Evolutionary conservation across 1,140 invertebrate species (phyloP), one percentile per base, ranked within the genome.

Genomic region (Tetranychus cinnabarinus): DNA sequence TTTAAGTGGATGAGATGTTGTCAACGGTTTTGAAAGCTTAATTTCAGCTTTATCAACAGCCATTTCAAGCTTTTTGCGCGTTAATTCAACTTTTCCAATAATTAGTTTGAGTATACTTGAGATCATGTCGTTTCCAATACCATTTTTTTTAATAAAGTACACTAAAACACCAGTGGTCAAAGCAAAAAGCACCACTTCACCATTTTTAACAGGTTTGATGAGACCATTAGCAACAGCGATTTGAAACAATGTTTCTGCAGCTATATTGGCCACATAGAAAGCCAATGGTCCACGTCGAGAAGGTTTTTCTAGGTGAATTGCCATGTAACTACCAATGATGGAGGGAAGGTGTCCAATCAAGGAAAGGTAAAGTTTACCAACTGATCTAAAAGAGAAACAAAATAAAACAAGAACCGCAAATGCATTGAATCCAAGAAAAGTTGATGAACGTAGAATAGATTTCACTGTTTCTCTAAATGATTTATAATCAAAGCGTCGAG

Each of bases 251-350:
- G 34, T n/a, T 57, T 65, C 64, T 3, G 58, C 12, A 73, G 81
- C 80, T 68, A 86, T 78, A 74, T 87, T 87, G 55, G 82, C 80
- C 55, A 86, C 82, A 72, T 88, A 87, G 13, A 86, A 72, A 65
- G 81, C 79, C 2, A 88, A 71, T 10, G 86, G 68, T 10, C 77
- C 75, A 63, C 84, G 74, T 60, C 85, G 77, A n/a, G 79, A 80
- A 62, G 81, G 80, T 65, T 83, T 76, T 72, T 88, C 85, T 47
- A 86, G 74, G n/a, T 46, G 34, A 10, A 65, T 63, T 2, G 55
- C 62, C 47, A 68, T 39, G 23, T 61, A 60, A 23, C 33, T 37
- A 15, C 46, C 47, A 50, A 60, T 36, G 8, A 60, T 37, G 10
- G 59, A 23, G 23, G 59, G 59, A 33, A 52, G 10, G 35, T 55